A percentile compares a stretch with the other conserved stretches of the same genome.
phyloP scores from a whole-genome alignment of 2,888 invertebrate species.

The Linnaemya tessellans region DNA sequence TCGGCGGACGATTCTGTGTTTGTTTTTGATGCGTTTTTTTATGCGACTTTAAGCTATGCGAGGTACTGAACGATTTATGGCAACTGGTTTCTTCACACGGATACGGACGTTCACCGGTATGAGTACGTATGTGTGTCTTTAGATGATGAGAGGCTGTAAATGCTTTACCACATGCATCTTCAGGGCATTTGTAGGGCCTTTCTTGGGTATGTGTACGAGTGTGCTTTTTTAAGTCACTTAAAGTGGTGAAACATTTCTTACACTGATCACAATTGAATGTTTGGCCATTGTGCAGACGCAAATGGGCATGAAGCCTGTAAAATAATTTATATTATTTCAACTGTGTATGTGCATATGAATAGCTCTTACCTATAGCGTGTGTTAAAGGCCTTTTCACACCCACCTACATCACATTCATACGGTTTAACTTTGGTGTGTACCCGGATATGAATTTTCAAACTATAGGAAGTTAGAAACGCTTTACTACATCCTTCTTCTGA shows the following conservation, averaged over 20 bases:
- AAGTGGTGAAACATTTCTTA: conserved; percentile 95
- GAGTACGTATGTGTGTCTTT: conserved; percentile 92
- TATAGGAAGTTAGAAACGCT: conserved; percentile 97
- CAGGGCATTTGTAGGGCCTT: conserved; percentile 92
- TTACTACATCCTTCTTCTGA: conserved; percentile 94
- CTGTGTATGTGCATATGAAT: neutral
- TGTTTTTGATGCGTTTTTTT: conserved; percentile 88
- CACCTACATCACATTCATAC: conserved; percentile 91
- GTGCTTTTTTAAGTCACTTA: conserved; percentile 97
- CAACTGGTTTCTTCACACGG: conserved; percentile 88
- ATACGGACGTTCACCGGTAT: conserved; percentile 91
- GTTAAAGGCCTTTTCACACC: conserved; percentile 96
- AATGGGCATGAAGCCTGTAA: conserved; percentile 90
- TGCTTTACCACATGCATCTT: conserved; percentile 94
- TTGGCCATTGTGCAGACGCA: conserved; percentile 95
- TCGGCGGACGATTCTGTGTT: conserved; percentile 63
- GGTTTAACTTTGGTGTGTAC: conserved; percentile 97
- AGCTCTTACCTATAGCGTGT: conserved; percentile 91
- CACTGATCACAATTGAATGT: conserved; percentile 97
- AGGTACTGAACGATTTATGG: conserved; percentile 91
- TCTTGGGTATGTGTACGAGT: conserved; percentile 96
- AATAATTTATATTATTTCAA: neutral
- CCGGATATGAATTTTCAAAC: conserved; percentile 95
- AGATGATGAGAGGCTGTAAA: conserved; percentile 97
- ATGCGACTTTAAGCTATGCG: conserved; percentile 93